These are phyloP conservation scores for Capreolus pygargus DNA, from an alignment of 2,113 vertebrate species.

Conservation along the genomic window DNA sequence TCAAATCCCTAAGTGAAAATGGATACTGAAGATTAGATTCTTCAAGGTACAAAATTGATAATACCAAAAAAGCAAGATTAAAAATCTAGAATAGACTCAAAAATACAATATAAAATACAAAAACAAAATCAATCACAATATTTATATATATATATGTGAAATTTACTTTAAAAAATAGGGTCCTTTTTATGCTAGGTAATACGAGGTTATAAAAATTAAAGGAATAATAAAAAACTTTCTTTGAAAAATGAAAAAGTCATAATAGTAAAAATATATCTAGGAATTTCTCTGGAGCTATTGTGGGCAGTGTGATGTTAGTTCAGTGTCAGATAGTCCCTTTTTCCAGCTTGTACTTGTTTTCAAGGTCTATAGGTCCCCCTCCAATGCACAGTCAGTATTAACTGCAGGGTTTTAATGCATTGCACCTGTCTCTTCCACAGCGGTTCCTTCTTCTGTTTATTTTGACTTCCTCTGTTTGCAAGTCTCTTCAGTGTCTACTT, in stretches of 20 bases:
- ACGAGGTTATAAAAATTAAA: neutral
- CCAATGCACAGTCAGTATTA: neutral
- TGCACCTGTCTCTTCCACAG: neutral
- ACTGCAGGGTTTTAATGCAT: neutral
- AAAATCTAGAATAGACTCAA: neutral
- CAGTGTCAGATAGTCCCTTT: neutral
- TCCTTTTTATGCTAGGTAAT: neutral
- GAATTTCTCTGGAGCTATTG: neutral
- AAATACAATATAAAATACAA: neutral
- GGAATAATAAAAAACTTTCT: neutral
- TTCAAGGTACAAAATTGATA: neutral
- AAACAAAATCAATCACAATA: neutral
- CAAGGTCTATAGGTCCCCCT: neutral
- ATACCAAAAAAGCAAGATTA: neutral
- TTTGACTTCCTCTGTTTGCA: neutral
- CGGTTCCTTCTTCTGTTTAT: neutral
- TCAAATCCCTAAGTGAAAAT: neutral
- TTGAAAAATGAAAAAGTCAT: neutral
- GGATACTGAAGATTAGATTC: neutral
- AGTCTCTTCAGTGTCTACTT: neutral
- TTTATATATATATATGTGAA: neutral
- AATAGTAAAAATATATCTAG: neutral
- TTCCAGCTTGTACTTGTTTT: neutral
- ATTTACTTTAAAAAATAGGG: neutral
- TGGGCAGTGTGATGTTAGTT: neutral